These are phyloP conservation scores for Azorinus chamasolen DNA, from an alignment of 2,888 invertebrate genomes.

Conservation along the genomic window DNA sequence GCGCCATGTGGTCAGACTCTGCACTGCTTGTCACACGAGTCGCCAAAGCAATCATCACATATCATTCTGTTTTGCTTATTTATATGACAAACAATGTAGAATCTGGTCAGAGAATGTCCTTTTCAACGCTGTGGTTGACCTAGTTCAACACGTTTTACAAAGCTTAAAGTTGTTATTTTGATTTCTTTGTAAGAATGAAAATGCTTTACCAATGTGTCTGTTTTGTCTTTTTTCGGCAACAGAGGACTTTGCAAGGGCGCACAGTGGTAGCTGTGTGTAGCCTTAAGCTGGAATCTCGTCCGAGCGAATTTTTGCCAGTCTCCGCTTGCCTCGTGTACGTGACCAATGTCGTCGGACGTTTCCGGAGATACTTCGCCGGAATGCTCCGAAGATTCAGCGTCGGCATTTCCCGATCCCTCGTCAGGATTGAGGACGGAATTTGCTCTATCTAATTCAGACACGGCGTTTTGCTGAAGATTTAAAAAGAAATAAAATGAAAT, in stretches of 20 bases:
- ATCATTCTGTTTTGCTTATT: too few species aligned
- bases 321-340: slow-evolving; percentile 52
- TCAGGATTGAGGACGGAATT: slow-evolving; percentile 31
- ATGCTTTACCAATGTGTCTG: slow-evolving; percentile 70
- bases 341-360: slow-evolving; percentile 55
- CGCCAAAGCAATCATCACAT: too few species aligned
- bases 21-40: too few species aligned
- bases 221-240: slow-evolving; percentile 72
- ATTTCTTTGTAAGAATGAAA: too few species aligned
- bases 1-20: too few species aligned
- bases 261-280: slow-evolving; percentile 75
- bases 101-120: too few species aligned
- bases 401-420: slow-evolving; percentile 38
- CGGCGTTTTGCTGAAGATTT: slow-evolving; percentile 41
- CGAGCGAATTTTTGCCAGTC: slow-evolving; percentile 77
- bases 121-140: too few species aligned
- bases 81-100: too few species aligned
- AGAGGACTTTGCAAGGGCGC: slow-evolving; percentile 74
- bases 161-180: too few species aligned
- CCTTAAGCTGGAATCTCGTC: slow-evolving; percentile 72
- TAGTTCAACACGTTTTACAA: too few species aligned
- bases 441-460: slow-evolving; percentile 47
- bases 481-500: neutral
- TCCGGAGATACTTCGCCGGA: slow-evolving; percentile 63
- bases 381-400: slow-evolving; percentile 58